Evolutionary conservation across 2,888 invertebrate species (phyloP).

Genomic region (Agonum fuliginosum): DNA sequence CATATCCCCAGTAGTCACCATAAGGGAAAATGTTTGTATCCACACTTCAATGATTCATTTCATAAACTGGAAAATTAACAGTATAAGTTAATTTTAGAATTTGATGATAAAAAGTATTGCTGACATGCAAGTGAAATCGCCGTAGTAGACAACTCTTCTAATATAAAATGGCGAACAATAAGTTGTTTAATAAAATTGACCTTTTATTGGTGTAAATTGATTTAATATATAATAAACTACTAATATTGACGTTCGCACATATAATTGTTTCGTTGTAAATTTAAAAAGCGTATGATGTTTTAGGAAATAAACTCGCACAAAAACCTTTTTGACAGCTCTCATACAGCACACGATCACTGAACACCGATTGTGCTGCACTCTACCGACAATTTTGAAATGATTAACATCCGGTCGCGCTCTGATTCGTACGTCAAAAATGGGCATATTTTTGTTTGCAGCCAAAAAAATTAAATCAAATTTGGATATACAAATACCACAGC

Average conservation of each 20-base stretch:
- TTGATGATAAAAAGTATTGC: conserved; percentile 35
- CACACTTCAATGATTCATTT: conserved; percentile 52
- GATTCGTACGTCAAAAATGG: too few species aligned
- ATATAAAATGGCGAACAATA: conserved; percentile 57
- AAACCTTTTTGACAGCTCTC: conserved; percentile 55
- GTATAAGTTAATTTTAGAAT: background rate
- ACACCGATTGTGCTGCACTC: conserved; percentile 20
- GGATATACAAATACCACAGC: too few species aligned
- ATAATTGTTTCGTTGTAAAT: conserved; percentile 14
- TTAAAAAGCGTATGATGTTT: background rate
- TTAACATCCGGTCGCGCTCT: background rate
- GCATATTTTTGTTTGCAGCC: too few species aligned
- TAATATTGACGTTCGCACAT: background rate
- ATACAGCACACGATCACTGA: background rate
- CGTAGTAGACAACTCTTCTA: conserved; percentile 5
- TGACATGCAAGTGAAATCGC: conserved; percentile 49
- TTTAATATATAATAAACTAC: background rate
- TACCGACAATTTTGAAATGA: conserved; percentile 5
- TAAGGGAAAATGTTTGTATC: conserved; percentile 60
- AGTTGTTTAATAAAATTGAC: conserved; percentile 42
- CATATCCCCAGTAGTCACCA: conserved; percentile 63
- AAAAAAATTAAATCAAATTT: too few species aligned
- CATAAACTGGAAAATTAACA: conserved; percentile 43
- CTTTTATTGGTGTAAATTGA: conserved; percentile 2
- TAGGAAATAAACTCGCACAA: conserved; percentile 38